Conservation (phyloP, 2,797 vertebrate species). For the Pangasius larnaudii region DNA sequence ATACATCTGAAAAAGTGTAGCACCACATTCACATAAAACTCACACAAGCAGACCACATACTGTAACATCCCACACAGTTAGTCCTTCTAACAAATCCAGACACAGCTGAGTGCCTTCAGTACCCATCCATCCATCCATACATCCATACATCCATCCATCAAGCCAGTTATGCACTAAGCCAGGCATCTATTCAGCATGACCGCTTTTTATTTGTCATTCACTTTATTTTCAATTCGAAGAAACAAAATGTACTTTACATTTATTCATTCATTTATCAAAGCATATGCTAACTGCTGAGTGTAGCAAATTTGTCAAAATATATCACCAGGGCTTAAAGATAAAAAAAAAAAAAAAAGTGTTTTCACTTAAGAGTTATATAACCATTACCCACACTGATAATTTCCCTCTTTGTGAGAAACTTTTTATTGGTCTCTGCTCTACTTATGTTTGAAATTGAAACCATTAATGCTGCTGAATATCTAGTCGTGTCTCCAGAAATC, state of each 20-base stretch:
- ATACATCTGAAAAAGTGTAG: background rate
- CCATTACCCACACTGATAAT: slow-evolving; percentile 32
- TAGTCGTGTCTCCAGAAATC: slow-evolving; percentile 4
- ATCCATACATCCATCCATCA: slow-evolving; percentile 21
- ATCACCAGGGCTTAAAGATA: slow-evolving; percentile 29
- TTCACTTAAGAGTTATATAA: slow-evolving; percentile 46
- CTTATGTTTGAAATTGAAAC: slow-evolving; percentile 18
- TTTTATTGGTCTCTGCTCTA: slow-evolving; percentile 35
- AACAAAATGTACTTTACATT: slow-evolving; percentile 28
- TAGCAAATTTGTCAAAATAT: slow-evolving; percentile 36
- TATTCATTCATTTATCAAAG: slow-evolving; percentile 37
- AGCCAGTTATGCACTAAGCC: slow-evolving; percentile 11
- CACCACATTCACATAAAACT: background rate
- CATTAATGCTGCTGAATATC: slow-evolving; percentile 16
- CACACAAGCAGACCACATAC: slow-evolving; percentile 17
- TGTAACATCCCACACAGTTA: background rate
- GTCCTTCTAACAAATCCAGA: slow-evolving; percentile 8
- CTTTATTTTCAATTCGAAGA: slow-evolving; percentile 3
- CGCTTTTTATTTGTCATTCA: slow-evolving; percentile 30
- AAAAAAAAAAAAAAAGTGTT: slow-evolving; percentile 17
- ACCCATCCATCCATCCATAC: slow-evolving; percentile 3
- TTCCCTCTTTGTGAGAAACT: slow-evolving; percentile 20
- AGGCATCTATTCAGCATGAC: slow-evolving; percentile 1
- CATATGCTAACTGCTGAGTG: slow-evolving; percentile 36
- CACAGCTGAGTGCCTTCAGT: slow-evolving; percentile 11